phyloP scores from a whole-genome alignment of 2,888 invertebrate species.

The Camponotus fellah region DNA sequence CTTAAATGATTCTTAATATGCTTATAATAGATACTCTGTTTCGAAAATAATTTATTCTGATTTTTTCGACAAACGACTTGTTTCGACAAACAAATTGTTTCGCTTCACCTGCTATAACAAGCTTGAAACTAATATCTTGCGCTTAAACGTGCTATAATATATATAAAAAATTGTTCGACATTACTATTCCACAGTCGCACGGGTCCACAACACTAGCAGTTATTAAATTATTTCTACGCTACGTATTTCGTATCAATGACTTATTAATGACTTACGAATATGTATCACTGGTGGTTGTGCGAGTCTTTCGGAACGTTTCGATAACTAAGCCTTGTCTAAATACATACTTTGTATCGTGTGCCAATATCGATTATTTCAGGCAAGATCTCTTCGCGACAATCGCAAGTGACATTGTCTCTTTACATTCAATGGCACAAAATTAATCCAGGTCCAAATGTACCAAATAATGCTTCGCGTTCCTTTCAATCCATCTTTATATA shows the following conservation, averaged over 20 bases:
- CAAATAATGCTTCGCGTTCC: constrained; percentile 27
- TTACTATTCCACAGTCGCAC: constrained; percentile 30
- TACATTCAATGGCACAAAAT: constrained; percentile 34
- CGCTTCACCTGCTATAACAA: constrained; percentile 3
- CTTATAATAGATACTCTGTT: neutral
- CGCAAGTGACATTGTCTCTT: constrained; percentile 2
- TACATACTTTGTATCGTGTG: neutral
- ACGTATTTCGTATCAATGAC: constrained; percentile 56
- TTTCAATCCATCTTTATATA: neutral
- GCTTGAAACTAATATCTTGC: constrained; percentile 30
- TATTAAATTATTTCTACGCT: constrained; percentile 70
- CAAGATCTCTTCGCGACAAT: constrained; percentile 6
- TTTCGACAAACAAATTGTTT: neutral
- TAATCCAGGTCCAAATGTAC: constrained; percentile 41
- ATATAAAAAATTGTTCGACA: constrained; percentile 24
- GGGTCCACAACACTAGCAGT: constrained; percentile 47
- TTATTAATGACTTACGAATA: constrained; percentile 77
- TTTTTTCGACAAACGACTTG: constrained; percentile 1
- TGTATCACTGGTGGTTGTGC: constrained; percentile 73
- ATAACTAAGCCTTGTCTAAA: constrained; percentile 35
- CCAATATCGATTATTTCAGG: neutral
- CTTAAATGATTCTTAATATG: neutral
- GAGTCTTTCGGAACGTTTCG: constrained; percentile 45
- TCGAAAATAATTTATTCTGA: constrained; percentile 25
- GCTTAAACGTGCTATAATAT: constrained; percentile 16